Evolutionary conservation across 2,113 vertebrate species (phyloP).

Genomic region (Phodopus roborovskii): DNA sequence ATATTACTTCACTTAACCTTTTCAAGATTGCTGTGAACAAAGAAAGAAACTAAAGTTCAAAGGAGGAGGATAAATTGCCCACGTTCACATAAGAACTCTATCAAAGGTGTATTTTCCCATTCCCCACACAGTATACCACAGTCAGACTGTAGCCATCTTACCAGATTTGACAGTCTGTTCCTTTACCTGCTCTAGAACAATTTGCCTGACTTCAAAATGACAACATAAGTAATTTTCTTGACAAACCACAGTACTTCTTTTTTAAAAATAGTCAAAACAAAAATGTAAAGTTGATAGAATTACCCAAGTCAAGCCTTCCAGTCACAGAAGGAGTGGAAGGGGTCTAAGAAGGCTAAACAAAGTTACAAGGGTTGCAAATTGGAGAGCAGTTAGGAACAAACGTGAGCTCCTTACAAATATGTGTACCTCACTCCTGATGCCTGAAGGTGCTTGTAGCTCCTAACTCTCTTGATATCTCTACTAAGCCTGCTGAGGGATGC

Average conservation of each 20-base stretch:
- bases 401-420: accelerated
- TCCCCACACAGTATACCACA: not conserved
- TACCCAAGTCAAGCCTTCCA: not conserved
- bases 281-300: not conserved
- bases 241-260: slow-evolving; percentile 29
- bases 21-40: not conserved
- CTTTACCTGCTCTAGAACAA: slow-evolving; percentile 23
- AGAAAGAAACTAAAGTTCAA: slow-evolving; percentile 21
- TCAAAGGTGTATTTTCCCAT: slow-evolving; percentile 43
- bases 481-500: not conserved
- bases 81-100: not conserved
- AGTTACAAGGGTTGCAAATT: not conserved
- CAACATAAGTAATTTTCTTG: not conserved
- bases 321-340: not conserved
- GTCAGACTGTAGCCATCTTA: not conserved
- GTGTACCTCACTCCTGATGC: accelerated
- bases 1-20: slow-evolving; percentile 49
- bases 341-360: not conserved
- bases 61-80: slow-evolving; percentile 26
- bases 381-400: not conserved
- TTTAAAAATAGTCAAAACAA: not conserved
- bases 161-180: not conserved
- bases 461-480: not conserved
- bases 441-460: not conserved
- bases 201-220: slow-evolving; percentile 3